Evolutionary conservation across 2,113 vertebrate genomes (phyloP), one percentile per base, ranked within the genome.

Genomic region (Eidolon helvum): DNA sequence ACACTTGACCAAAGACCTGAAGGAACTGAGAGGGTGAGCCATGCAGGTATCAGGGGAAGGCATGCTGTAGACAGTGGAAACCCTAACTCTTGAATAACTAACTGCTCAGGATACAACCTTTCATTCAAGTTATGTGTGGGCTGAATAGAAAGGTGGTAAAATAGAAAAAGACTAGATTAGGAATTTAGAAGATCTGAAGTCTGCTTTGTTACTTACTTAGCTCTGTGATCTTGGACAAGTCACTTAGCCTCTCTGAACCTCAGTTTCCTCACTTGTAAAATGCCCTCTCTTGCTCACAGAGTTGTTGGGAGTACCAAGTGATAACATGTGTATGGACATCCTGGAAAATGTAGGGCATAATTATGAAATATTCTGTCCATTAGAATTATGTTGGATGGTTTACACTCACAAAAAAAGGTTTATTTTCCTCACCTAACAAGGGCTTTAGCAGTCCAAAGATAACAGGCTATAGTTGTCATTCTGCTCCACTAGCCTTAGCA

Each of bases 251-350:
- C 66, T 26, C 55, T 94, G 66, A 87, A 38, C 30, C 19, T 91
- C 68, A 59, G 43, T 89, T 85, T 85, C 65, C 72, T 94, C 55
- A 18, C 80, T 68, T 92, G 57, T 26, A 84, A 96, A 78, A 33
- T 85, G 4, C 38, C 19, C 26, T 72, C 40, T 40, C 43, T 45
- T 12, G 7, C 48, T 80, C 50, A 40, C 4, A 69, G 59, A 53
- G 22, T 9, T 85, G 57, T 75, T 55, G 45, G 19, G 75, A 86
- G 6, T 24, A 35, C 78, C 55, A 28, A 26, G 85, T 15, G 45
- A 57, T 38, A 79, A 82, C 0, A 21, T 33, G 21, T 19, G 1
- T 10, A 35, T 1, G 18, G 86, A 69, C 40, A 28, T 11, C 68
- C 40, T 69, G 55, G 84, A 55, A 84, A 53, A 65, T 28, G 3